These are phyloP conservation scores for Campaea margaritaria DNA, from an alignment of 2,888 invertebrate genomes.

Conservation along the genomic window DNA sequence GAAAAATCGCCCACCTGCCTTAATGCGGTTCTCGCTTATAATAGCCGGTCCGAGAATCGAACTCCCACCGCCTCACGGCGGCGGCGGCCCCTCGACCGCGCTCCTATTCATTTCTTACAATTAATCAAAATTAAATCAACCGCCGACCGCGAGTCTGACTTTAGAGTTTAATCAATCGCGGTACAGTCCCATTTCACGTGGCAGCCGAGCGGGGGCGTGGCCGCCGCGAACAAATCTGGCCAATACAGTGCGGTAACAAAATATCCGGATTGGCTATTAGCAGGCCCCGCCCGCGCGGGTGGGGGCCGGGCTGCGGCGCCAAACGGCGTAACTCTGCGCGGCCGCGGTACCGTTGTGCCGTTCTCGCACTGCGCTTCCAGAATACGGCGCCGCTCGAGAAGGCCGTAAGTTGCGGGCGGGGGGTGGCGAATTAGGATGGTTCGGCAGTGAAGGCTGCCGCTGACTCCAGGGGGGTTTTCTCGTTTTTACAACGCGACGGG, in stretches of 20 bases:
- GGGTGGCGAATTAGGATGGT: slow-evolving; percentile 64
- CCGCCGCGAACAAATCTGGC: slow-evolving; percentile 84
- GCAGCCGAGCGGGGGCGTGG: slow-evolving; percentile 69
- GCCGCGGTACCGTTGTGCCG: slow-evolving; percentile 15
- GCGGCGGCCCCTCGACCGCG: slow-evolving; percentile 47
- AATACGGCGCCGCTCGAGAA: slow-evolving; percentile 48
- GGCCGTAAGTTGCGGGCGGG: slow-evolving; percentile 49
- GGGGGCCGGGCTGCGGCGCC: slow-evolving; percentile 44
- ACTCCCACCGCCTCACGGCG: slow-evolving; percentile 38
- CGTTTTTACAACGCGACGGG: slow-evolving; percentile 63
- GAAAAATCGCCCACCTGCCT: slow-evolving; percentile 41
- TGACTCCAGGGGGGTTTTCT: slow-evolving; percentile 55
- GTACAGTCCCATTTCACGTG: slow-evolving; percentile 59
- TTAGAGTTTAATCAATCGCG: slow-evolving; percentile 50
- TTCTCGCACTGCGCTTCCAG: slow-evolving; percentile 22
- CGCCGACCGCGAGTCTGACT: slow-evolving; percentile 50
- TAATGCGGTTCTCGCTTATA: slow-evolving; percentile 38
- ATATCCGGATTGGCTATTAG: slow-evolving; percentile 86
- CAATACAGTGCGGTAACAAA: slow-evolving; percentile 87
- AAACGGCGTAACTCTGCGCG: slow-evolving; percentile 49
- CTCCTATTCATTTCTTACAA: slow-evolving; percentile 82
- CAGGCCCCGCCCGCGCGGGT: slow-evolving; percentile 76
- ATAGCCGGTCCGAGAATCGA: slow-evolving; percentile 33
- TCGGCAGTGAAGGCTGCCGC: slow-evolving; percentile 50
- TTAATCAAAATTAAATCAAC: slow-evolving; percentile 84